Percentiles rank a stretch among this genome's conserved stretches.
Evolutionary conservation across 2,797 vertebrate species (phyloP).

Genomic region (Tapera naevia): DNA sequence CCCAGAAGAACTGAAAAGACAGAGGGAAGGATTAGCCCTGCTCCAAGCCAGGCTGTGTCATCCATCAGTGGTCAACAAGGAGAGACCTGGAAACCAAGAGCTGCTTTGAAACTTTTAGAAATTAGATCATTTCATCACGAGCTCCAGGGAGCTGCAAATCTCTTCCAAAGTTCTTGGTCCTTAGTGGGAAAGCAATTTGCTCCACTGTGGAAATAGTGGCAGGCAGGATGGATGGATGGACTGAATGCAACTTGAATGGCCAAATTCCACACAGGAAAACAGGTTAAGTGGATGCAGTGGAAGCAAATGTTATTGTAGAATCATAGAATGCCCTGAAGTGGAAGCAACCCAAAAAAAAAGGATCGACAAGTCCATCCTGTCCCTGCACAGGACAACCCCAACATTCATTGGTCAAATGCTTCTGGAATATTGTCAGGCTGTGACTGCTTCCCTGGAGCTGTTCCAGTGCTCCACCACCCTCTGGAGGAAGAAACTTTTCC

Average conservation of each 20-base stretch:
- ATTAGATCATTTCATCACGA: background rate
- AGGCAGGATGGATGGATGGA: background rate
- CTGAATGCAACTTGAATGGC: background rate
- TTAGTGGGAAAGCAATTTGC: background rate
- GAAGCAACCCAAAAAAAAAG: too few relatives aligned
- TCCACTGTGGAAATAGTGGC: background rate
- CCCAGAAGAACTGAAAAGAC: slow-evolving; percentile 85
- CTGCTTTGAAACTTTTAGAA: background rate
- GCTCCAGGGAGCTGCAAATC: background rate
- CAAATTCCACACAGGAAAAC: accelerated
- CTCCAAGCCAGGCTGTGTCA: background rate
- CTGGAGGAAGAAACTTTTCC: too few relatives aligned
- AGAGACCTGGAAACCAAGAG: background rate
- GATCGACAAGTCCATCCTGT: too few relatives aligned
- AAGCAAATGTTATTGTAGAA: background rate
- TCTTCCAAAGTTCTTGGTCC: background rate
- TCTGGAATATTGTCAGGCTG: too few relatives aligned
- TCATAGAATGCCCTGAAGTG: too few relatives aligned
- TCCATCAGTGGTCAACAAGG: background rate
- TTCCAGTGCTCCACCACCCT: too few relatives aligned
- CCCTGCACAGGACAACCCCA: too few relatives aligned
- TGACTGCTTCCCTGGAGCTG: too few relatives aligned
- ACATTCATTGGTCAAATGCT: too few relatives aligned
- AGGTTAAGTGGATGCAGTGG: background rate
- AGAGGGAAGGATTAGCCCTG: background rate